Evolutionary conservation across 2,888 invertebrate genomes (phyloP).

Genomic region (Scaptomyza flava): DNA sequence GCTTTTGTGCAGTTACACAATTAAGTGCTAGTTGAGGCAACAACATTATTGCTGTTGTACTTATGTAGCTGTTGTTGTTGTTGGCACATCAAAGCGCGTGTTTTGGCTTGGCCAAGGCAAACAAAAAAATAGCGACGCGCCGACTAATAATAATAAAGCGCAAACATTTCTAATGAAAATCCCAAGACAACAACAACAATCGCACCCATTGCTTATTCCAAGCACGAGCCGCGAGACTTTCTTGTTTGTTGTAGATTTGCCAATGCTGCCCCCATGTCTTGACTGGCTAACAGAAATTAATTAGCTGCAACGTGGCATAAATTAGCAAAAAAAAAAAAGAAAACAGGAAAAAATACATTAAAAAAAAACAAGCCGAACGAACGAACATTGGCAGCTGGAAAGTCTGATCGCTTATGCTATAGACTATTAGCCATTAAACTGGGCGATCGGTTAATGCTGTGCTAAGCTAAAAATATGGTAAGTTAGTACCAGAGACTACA

Average conservation of each 20-base stretch:
- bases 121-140: slow-evolving; percentile 53
- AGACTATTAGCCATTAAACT: not conserved
- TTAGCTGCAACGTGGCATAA: slow-evolving; percentile 77
- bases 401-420: not conserved
- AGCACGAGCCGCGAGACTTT: slow-evolving; percentile 65
- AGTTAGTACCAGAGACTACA: not conserved
- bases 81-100: slow-evolving; percentile 48
- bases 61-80: slow-evolving; percentile 10
- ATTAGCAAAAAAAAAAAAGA: slow-evolving; percentile 52
- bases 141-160: slow-evolving; percentile 55
- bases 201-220: slow-evolving; percentile 59
- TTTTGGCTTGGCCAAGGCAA: slow-evolving; percentile 44
- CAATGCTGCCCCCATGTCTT: slow-evolving; percentile 55
- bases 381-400: not conserved
- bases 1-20: slow-evolving; percentile 69
- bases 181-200: slow-evolving; percentile 27
- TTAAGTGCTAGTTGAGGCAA: slow-evolving; percentile 63
- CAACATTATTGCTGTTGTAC: slow-evolving; percentile 29
- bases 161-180: slow-evolving; percentile 78
- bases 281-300: slow-evolving; percentile 73
- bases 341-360: too few species aligned
- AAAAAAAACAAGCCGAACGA: slow-evolving; percentile 33
- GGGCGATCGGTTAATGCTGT: not conserved
- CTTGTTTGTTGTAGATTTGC: slow-evolving; percentile 59
- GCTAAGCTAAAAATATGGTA: not conserved